Evolutionary conservation across 1,140 invertebrate genomes (phyloP), one percentile per base, ranked within the genome.

Genomic region (Diorhabda carinulata): DNA sequence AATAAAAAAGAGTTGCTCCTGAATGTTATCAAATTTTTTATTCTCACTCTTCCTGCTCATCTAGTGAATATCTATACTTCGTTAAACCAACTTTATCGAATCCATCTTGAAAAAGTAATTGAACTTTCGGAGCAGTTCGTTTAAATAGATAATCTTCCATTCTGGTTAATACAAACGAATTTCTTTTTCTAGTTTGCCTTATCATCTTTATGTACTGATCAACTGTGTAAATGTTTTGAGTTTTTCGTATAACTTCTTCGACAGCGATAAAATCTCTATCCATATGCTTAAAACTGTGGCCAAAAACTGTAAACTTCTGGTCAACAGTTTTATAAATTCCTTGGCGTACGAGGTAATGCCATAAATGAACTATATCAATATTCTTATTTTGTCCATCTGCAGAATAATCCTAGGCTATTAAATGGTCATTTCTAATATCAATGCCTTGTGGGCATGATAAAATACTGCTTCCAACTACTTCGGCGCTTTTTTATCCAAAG

Each of bases 371-470:
- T 5, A 74, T 73, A 8, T 67, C 7, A 63, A 75, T 73, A 9
- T 73, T 75, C 52, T 71, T 72, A 45, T 75, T 73, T 68, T 73
- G 75, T 43, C 70, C 73, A 43, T 52, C 44, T 56, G 70, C 74
- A 8, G 72, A 73, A 67, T 76, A 71, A 2, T 70, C 70, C 73
- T 71, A 76, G 3, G 73, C 25, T 44, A 69, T 70, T 10, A 72
- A 41, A 64, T 59, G 25, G 25, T 1, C 1, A 25, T 25, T 25
- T 25, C 25, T 25, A 25, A 25, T 25, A 25, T 25, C 25, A 25
- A 25, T 25, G 25, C 25, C 25, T 25, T 25, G 25, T 25, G 25
- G 25, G 25, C 25, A 25, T 25, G 25, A 25, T 25, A 25, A 1
- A 25, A 25, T 25, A 25, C 25, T 25, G 25, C 25, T 25, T 25